phyloP scores from a whole-genome alignment of 2,113 vertebrate genomes.

The Platichthys flesus region DNA sequence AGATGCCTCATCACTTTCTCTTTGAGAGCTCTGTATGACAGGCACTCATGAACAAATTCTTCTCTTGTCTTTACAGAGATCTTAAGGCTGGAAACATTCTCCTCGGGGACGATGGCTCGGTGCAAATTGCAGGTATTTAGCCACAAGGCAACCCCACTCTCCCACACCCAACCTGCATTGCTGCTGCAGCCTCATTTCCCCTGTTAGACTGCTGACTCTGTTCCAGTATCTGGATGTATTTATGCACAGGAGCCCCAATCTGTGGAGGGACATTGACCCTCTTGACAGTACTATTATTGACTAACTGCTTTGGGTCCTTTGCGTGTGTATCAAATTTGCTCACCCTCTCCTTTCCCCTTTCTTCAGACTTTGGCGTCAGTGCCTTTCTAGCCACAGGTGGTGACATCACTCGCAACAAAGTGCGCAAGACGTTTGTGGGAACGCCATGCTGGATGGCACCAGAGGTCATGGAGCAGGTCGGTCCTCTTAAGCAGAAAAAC shows the following conservation, averaged over 20 bases:
- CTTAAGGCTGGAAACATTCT: conserved; percentile 97
- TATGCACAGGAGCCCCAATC: background rate
- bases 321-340: background rate
- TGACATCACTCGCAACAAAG: conserved; percentile 98
- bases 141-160: conserved; percentile 1
- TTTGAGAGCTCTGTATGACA: background rate
- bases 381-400: conserved; percentile 97
- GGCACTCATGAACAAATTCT: background rate
- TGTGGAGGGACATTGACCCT: background rate
- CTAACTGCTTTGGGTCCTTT: background rate
- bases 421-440: conserved; percentile 97
- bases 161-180: conserved; percentile 1
- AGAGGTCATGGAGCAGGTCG: conserved; percentile 98
- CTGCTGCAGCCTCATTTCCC: conserved; percentile 5
- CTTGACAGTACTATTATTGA: background rate
- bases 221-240: background rate
- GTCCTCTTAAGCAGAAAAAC: background rate
- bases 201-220: background rate
- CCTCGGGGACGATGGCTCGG: conserved; percentile 94
- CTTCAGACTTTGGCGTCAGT: conserved; percentile 96
- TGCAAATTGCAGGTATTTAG: conserved; percentile 91
- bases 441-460: conserved; percentile 99
- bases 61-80: conserved; percentile 84
- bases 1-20: background rate
- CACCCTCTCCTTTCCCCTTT: conserved; percentile 60